These are phyloP conservation scores for Rhodophaea formosa DNA, from an alignment of 2,888 invertebrate genomes.

Conservation along the genomic window DNA sequence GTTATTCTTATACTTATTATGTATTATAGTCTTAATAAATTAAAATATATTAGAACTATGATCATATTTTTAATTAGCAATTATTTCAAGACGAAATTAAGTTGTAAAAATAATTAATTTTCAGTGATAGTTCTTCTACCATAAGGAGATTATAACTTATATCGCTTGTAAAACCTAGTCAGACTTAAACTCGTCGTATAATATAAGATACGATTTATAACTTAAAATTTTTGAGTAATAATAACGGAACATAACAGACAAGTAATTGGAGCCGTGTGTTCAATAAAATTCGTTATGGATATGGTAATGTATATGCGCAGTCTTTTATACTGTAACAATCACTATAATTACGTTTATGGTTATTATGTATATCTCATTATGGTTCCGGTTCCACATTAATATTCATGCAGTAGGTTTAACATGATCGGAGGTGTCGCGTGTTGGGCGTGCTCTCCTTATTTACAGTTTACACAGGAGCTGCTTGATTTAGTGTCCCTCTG, in stretches of 20 bases:
- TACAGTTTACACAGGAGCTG: constrained; percentile 70
- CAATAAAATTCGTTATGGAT: neutral
- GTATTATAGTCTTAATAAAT: neutral
- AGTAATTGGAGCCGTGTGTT: neutral
- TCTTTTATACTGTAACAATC: neutral
- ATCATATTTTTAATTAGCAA: neutral
- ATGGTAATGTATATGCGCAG: neutral
- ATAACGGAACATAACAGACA: neutral
- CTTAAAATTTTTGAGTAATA: too few species aligned
- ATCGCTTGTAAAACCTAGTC: neutral
- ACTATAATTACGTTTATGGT: neutral
- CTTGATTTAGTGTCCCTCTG: constrained; percentile 69
- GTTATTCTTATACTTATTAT: neutral
- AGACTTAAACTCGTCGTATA: neutral
- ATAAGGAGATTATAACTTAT: neutral
- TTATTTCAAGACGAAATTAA: neutral
- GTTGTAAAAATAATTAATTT: neutral
- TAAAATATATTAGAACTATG: neutral
- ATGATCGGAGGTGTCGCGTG: constrained; percentile 57
- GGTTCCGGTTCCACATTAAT: constrained; percentile 45
- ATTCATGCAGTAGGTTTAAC: constrained; percentile 59
- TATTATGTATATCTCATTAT: neutral
- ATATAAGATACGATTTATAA: too few species aligned
- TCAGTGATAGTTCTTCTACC: neutral
- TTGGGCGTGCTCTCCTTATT: constrained; percentile 65